Conservation (phyloP, 2,888 invertebrate genomes). For the Augiades crinisus region DNA sequence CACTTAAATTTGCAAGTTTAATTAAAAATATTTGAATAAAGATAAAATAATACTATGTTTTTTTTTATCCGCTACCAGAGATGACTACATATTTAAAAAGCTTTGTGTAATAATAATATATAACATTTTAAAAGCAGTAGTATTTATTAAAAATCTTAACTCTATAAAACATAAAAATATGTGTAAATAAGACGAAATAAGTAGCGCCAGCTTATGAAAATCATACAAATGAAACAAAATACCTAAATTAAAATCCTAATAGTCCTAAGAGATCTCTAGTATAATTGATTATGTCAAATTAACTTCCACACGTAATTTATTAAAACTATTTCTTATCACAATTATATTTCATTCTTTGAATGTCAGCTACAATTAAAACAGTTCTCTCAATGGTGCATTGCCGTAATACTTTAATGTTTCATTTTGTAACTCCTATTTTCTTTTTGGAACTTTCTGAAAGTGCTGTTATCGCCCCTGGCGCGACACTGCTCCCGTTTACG, state of each 20-base stretch:
- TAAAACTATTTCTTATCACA: constrained; percentile 20
- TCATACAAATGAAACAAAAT: constrained; percentile 3
- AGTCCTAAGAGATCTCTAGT: constrained; percentile 14
- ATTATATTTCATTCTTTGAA: constrained; percentile 12
- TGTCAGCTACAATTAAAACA: constrained; percentile 1
- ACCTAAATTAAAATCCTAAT: constrained; percentile 1
- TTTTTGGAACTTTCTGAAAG: constrained; percentile 54
- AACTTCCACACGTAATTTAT: constrained; percentile 14
- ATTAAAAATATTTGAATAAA: too few relatives aligned
- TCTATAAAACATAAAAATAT: not conserved
- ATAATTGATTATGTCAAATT: constrained; percentile 9
- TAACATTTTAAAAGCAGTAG: not conserved
- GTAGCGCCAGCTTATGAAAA: constrained; percentile 9
- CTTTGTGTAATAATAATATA: not conserved
- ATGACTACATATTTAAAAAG: too few relatives aligned
- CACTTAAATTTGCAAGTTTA: too few relatives aligned
- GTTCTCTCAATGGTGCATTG: not conserved
- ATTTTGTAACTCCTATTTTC: constrained; percentile 64
- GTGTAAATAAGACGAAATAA: constrained; percentile 19
- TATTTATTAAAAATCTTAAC: not conserved
- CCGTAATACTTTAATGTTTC: constrained; percentile 48
- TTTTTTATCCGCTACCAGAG: too few relatives aligned
- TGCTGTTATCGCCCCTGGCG: constrained; percentile 59
- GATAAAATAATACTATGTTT: too few relatives aligned
- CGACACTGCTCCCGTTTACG: constrained; percentile 70